phyloP scores from a whole-genome alignment of 2,113 vertebrate genomes.

The Polypterus bichir region DNA sequence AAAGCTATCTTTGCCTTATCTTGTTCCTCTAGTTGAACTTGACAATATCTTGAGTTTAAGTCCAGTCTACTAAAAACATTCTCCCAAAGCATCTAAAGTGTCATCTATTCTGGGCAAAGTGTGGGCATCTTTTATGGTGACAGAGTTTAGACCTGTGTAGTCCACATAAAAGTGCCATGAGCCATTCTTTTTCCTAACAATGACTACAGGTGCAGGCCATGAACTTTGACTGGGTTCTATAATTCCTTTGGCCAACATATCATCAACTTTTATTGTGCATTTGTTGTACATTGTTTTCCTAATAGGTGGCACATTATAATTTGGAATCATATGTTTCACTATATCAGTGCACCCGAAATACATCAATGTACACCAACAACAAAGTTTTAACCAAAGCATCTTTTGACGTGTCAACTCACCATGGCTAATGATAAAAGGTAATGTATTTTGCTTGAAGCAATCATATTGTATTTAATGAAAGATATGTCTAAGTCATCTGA shows the following conservation, averaged over 20 bases:
- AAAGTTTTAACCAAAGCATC: too few relatives aligned
- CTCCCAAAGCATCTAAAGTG: conserved; percentile 9
- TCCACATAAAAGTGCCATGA: background rate
- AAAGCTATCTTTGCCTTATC: conserved; percentile 14
- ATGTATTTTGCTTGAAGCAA: too few relatives aligned
- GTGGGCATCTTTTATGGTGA: conserved; percentile 11
- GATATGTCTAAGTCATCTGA: too few relatives aligned
- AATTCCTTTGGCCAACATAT: background rate
- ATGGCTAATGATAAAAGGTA: too few relatives aligned
- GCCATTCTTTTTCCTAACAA: too few relatives aligned
- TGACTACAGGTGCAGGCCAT: background rate
- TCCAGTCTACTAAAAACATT: conserved; percentile 13
- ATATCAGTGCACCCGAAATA: background rate
- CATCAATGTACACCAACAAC: background rate
- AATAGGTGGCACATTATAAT: background rate
- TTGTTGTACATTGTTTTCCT: too few relatives aligned
- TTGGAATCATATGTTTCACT: background rate
- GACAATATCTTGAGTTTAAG: conserved; percentile 14
- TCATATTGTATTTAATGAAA: too few relatives aligned
- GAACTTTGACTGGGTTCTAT: background rate
- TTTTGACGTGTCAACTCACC: too few relatives aligned
- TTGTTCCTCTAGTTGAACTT: conserved; percentile 16
- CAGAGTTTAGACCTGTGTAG: conserved; percentile 12
- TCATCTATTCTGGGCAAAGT: conserved; percentile 10
- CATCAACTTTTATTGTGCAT: background rate